Base-by-base conservation (phyloP, 2,888 invertebrate genomes). In the Torymus texanus region DNA sequence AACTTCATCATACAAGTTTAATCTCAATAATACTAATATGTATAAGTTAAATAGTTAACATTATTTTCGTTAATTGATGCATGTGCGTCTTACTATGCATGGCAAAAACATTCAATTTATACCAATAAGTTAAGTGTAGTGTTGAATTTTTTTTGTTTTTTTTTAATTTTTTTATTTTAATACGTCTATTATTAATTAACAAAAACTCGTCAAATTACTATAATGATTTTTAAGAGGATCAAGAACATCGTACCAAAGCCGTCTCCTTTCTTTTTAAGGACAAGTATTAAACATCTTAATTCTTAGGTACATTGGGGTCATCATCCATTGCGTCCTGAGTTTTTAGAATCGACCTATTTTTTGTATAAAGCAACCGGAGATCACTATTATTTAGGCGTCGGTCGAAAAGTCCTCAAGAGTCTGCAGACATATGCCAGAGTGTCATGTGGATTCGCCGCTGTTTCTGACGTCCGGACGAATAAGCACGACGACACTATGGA, bases 271-370 rank as follows among this genome's bases (percentile, higher is more conserved):
- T 4, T 61, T 63, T n/a, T 55, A 1, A 66, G 56, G 67, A 5
- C 8, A 50, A 13, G 59, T 71, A 66, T 55, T 75, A 16, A 79
- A 53, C 16, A 16, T n/a, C 11, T 58, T 65, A 53, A 67, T 21
- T 82, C 72, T 14, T 70, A 95, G 94, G 97, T 99, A 11, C 98
- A 99, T 88, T 99, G 99, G 99, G 98, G 97, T 1, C 98, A 98
- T 89, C 98, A 99, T 91, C 98, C 98, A 1, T 91, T 99, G 2
- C 93, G 99, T 58, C 99, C 99, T 0, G 99, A 99, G 91, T 99
- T 99, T 91, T 92, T 99, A 67, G 99, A 99, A 91, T 98, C 98
- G 0, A 99, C 99, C 0, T 99, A 99, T 90, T 98, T 98, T 90
- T 92, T 99, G 16, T 98, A 97, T 90, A 95, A 95, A 86, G 98